Evolutionary conservation across 35 echinoderm and acorn worm species (phyloP).

Genomic region (Apostichopus californicus): DNA sequence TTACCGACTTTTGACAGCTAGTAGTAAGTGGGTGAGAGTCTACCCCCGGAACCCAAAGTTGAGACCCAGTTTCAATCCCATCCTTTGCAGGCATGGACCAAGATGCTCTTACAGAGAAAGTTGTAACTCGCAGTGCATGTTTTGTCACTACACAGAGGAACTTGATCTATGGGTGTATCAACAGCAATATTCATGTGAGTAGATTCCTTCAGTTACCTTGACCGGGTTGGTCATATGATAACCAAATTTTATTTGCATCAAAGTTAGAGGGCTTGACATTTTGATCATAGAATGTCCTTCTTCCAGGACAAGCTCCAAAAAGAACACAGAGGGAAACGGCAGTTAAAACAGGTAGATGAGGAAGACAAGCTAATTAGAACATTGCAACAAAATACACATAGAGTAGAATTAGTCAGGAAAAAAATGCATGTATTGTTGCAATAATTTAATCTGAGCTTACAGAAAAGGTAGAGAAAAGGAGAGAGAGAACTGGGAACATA

Average conservation of each 20-base stretch:
- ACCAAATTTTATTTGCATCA: no score
- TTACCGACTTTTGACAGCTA: conserved; percentile 23
- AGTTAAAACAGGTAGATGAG: no score
- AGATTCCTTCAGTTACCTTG: no score
- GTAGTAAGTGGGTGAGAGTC: conserved; percentile 60
- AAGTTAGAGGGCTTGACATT: no score
- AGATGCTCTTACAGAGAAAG: conserved; percentile 64
- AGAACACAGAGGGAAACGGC: no score
- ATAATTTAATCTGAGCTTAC: not conserved
- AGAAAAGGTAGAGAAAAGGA: not conserved
- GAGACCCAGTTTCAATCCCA: conserved; percentile 61
- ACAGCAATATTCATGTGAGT: conserved; percentile 73
- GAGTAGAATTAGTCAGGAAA: not conserved
- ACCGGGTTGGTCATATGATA: no score
- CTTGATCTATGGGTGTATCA: conserved; percentile 78
- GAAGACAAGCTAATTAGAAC: not conserved
- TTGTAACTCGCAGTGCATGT: conserved; percentile 70
- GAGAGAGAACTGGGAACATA: not conserved
- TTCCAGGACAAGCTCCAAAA: no score
- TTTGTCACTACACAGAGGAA: conserved; percentile 75
- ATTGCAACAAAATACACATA: not conserved
- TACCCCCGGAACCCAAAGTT: conserved; percentile 62
- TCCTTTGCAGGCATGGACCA: conserved; percentile 44
- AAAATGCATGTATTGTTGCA: not conserved
- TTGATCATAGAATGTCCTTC: no score